Base-by-base conservation (phyloP, 2,113 vertebrate genomes). In the Puntigrus tetrazona region DNA sequence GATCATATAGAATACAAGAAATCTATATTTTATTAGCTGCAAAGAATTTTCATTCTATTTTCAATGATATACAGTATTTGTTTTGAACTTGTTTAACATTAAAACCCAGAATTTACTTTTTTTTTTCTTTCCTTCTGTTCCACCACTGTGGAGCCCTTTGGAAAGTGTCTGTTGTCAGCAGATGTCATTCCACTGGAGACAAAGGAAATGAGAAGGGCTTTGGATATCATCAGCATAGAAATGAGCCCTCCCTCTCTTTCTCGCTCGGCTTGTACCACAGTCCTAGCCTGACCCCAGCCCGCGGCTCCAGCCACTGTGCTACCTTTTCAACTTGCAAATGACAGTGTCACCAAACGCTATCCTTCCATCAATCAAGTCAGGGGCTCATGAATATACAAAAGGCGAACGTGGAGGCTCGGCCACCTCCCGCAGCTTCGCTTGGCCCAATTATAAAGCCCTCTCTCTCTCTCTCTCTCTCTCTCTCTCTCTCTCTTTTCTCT, bases 241-340 rank as follows among this genome's bases (percentile, higher is more conserved):
- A 97, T 98, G 96, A 98, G 96, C 90, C 91, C 82, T 85, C 16
- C 72, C 69, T 74, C 75, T 67, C 84, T 65, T 63, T 77, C 93
- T 93, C 43, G 91, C 94, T 92, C 45, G 14, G 50, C 70, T 73
- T 18, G 13, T 20, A 91, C 88, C 91, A 88, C 89, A 84, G 91
- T 91, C 89, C 65, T 92, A 93, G 93, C 94, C 93, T 95, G 96
- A 94, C 96, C 95, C 34, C 92, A 93, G 75, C 95, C 94, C n/a
- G 92, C 92, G 27, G 90, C 95, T 96, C 92, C 93, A 96, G 96
- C 94, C 95, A 94, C 94, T 94, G 94, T 93, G 94, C 96, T 97
- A 96, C 97, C 96, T 97, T 94, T 97, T 97, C 97, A 97, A 97
- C 96, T 97, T 96, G 96, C 97, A 98, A 98, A 99, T 98, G 96